Conservation (phyloP, 2,888 invertebrate genomes). For the Sphaerophoria rueppellii region DNA sequence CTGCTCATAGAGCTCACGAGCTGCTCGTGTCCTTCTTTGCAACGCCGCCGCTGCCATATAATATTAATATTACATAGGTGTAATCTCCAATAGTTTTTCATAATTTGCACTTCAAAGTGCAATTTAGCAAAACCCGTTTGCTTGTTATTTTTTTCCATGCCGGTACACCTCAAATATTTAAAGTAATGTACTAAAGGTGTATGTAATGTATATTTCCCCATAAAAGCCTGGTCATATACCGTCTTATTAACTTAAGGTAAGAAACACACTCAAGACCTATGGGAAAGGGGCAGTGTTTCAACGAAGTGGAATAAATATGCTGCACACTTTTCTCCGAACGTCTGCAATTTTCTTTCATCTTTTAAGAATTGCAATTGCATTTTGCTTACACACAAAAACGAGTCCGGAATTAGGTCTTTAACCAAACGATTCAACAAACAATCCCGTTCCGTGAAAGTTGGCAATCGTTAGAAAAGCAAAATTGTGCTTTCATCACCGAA, state of each 20-base stretch:
- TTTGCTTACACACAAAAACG: constrained; percentile 16
- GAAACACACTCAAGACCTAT: constrained; percentile 52
- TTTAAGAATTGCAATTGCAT: constrained; percentile 55
- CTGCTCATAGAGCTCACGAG: no score
- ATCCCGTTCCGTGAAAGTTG: constrained; percentile 53
- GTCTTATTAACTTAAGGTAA: not conserved
- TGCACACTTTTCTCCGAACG: constrained; percentile 65
- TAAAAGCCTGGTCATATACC: no score
- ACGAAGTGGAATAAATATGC: constrained; percentile 63
- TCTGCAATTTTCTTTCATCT: constrained; percentile 54
- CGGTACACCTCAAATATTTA: no score
- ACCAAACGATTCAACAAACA: not conserved
- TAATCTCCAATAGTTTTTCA: no score
- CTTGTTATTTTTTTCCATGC: no score
- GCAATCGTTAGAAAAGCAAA: constrained; percentile 50
- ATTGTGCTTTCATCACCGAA: constrained; percentile 43
- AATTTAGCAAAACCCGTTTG: no score
- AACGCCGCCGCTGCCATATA: no score
- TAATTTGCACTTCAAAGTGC: no score
- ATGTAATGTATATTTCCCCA: no score
- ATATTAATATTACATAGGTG: no score
- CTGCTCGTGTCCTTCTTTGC: no score
- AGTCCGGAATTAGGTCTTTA: constrained; percentile 33
- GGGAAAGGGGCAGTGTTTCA: constrained; percentile 32
- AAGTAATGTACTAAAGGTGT: no score